phyloP scores from a whole-genome alignment of 2,888 invertebrate genomes.

The Chymomyza caudatula region DNA sequence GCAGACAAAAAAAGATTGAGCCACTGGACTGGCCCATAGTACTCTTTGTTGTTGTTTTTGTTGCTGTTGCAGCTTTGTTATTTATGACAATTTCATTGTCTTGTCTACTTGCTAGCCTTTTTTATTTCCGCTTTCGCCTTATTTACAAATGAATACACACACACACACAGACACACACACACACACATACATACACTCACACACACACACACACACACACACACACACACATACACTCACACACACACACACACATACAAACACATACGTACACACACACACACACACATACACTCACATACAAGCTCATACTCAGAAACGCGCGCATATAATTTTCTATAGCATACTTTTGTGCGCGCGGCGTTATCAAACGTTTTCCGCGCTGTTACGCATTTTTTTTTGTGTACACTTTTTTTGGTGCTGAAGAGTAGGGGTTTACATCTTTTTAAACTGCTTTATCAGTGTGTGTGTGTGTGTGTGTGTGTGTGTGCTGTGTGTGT shows the following conservation, averaged over 20 bases:
- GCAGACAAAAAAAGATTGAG: slow-evolving; percentile 23
- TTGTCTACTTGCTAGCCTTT: slow-evolving; percentile 58
- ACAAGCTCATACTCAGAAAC: too few species aligned
- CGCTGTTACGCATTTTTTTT: slow-evolving; percentile 65
- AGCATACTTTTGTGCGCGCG: slow-evolving; percentile 52
- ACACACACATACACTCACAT: slow-evolving; percentile 5
- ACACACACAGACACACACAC: slow-evolving; percentile 15
- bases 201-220: slow-evolving; percentile 7
- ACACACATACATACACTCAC: slow-evolving; percentile 21
- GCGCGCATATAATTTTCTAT: slow-evolving; percentile 36
- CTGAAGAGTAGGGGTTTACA: slow-evolving; percentile 10
- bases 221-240: slow-evolving; percentile 21
- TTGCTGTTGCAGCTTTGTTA: slow-evolving; percentile 49
- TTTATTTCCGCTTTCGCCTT: slow-evolving; percentile 54
- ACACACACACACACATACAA: slow-evolving; percentile 24
- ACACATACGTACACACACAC: slow-evolving; percentile 24
- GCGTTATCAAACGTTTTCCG: slow-evolving; percentile 69
- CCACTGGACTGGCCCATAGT: slow-evolving; percentile 17
- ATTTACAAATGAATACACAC: slow-evolving; percentile 38
- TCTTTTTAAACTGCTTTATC: slow-evolving; percentile 48
- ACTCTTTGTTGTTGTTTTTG: slow-evolving; percentile 25
- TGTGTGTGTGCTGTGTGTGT: slow-evolving; percentile 14
- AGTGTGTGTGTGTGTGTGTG: slow-evolving; percentile 16
- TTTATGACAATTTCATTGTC: slow-evolving; percentile 71
- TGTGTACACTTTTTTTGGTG: slow-evolving; percentile 7